These are phyloP conservation scores for Tragelaphus strepsiceros DNA, from an alignment of 2,113 vertebrate genomes.

Conservation along the genomic window DNA sequence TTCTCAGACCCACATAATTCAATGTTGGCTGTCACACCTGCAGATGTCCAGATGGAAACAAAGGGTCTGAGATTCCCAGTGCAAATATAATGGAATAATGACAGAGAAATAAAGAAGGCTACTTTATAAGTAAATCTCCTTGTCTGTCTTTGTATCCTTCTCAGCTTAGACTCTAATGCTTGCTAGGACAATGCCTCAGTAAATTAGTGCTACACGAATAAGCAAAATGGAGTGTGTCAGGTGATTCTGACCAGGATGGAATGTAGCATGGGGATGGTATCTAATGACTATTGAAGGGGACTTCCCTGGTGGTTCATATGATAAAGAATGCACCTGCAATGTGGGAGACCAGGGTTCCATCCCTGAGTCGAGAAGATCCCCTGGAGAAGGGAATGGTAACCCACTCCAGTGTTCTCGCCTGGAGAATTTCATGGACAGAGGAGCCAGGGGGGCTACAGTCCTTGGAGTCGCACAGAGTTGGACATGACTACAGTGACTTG, in stretches of 20 bases:
- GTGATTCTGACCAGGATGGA: background rate
- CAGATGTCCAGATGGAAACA: conserved; percentile 26
- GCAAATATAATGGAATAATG: background rate
- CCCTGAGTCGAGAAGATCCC: background rate
- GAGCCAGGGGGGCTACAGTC: background rate
- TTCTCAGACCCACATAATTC: conserved; percentile 41
- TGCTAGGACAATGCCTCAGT: background rate
- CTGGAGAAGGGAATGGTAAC: background rate
- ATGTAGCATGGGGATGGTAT: background rate
- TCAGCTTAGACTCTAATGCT: background rate
- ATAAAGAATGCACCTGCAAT: background rate
- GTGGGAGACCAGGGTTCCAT: background rate
- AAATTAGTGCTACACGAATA: background rate
- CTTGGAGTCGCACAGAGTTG: background rate
- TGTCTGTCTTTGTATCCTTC: background rate
- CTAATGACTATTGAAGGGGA: background rate
- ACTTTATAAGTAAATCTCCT: background rate
- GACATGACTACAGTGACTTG: background rate
- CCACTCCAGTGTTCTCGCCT: background rate
- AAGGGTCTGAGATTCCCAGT: background rate
- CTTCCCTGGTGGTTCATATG: background rate
- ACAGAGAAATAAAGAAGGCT: background rate
- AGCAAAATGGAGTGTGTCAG: background rate
- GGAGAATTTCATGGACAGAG: background rate
- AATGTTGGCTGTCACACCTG: background rate